Conservation (phyloP, 2,888 invertebrate genomes). For the Clivina fossor region DNA sequence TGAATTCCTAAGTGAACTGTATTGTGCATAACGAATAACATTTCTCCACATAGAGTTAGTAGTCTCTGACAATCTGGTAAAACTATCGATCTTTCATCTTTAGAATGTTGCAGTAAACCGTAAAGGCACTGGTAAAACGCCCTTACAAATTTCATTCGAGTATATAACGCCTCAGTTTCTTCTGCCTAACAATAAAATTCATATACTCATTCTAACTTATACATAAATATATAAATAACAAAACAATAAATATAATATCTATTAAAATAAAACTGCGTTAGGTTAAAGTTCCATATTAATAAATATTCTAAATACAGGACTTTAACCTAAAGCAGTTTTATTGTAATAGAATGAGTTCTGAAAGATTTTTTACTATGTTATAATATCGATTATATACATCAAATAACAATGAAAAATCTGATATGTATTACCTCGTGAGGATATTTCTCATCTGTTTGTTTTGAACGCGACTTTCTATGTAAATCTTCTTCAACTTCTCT, state of each 20-base stretch:
- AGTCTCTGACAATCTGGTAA: conserved; percentile 77
- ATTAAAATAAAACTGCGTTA: too few relatives aligned
- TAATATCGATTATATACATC: too few relatives aligned
- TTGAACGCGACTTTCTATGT: conserved; percentile 66
- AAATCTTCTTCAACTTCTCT: conserved; percentile 91
- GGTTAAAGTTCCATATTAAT: too few relatives aligned
- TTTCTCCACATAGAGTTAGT: conserved; percentile 77
- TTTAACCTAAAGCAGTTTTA: too few relatives aligned
- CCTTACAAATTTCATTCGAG: conserved; percentile 83
- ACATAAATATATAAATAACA: not conserved
- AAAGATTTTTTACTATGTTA: too few relatives aligned
- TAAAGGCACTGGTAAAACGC: conserved; percentile 81
- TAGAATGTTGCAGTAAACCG: conserved; percentile 60
- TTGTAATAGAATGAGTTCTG: too few relatives aligned
- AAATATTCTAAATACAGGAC: too few relatives aligned
- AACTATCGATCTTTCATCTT: conserved; percentile 65
- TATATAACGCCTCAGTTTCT: conserved; percentile 68
- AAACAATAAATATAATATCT: too few relatives aligned
- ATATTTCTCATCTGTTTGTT: conserved; percentile 44
- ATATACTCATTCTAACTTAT: conserved; percentile 19
- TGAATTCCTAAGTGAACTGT: conserved; percentile 75
- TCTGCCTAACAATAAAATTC: conserved; percentile 51
- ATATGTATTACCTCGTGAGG: conserved; percentile 25
- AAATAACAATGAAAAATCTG: too few relatives aligned
- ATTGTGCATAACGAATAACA: conserved; percentile 77